Evolutionary conservation across 2,113 vertebrate species (phyloP).

Genomic region (Gambusia holbrooki): DNA sequence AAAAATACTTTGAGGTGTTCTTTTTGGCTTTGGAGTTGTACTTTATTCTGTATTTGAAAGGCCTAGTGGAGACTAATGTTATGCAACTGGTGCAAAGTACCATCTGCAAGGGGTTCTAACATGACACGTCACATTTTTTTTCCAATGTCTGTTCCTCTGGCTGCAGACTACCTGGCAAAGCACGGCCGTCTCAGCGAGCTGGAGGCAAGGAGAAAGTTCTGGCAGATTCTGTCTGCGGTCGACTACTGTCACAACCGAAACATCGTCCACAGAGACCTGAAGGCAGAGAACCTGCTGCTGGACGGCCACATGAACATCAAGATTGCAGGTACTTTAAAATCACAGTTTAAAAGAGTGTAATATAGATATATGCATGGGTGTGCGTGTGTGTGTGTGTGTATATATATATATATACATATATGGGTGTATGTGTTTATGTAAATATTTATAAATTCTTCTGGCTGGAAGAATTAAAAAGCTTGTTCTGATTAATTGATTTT

Average conservation of each 20-base stretch:
- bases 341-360: background rate
- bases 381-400: no score
- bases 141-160: constrained; percentile 37
- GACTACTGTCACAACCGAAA: constrained; percentile 95
- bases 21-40: constrained; percentile 12
- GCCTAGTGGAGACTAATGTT: background rate
- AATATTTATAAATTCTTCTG: constrained; percentile 29
- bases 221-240: constrained; percentile 96
- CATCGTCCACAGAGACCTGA: constrained; percentile 95
- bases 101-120: constrained; percentile 12
- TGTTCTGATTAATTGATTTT: no score
- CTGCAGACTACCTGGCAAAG: constrained; percentile 94
- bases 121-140: constrained; percentile 11
- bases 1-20: background rate
- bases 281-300: constrained; percentile 95
- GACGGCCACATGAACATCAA: constrained; percentile 99
- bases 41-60: constrained; percentile 8
- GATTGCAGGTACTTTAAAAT: constrained; percentile 89
- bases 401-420: no score
- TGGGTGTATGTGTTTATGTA: no score
- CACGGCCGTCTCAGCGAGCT: constrained; percentile 92
- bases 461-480: background rate
- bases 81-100: constrained; percentile 25
- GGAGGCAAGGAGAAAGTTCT: constrained; percentile 96
- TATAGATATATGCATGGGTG: background rate